These are phyloP conservation scores for Brotogeris chrysoptera DNA, from an alignment of 2,797 vertebrate species.

Conservation along the genomic window DNA sequence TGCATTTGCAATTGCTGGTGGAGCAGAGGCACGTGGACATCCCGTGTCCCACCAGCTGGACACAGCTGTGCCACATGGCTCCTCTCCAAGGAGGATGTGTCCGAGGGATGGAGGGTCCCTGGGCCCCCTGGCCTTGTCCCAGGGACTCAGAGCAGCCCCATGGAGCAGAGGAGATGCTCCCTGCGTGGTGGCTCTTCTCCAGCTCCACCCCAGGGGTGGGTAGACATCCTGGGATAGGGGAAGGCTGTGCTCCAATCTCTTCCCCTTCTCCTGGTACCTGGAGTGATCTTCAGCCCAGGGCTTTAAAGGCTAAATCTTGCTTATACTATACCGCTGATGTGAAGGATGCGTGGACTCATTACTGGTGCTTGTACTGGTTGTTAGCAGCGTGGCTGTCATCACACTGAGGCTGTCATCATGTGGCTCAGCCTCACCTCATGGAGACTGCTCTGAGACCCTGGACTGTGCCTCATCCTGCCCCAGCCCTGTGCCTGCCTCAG, in stretches of 20 bases:
- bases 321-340: not conserved
- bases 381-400: not conserved
- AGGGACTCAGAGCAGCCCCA: not conserved
- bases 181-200: not conserved
- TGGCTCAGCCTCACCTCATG: fast-evolving
- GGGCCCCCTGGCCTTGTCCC: not conserved
- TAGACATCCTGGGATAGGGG: fast-evolving
- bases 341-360: not conserved
- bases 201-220: not conserved
- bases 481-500: not conserved
- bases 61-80: not conserved
- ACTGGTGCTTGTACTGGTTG: not conserved
- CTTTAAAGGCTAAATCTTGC: not conserved
- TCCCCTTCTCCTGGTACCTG: fast-evolving
- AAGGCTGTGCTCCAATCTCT: not conserved
- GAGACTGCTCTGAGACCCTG: not conserved
- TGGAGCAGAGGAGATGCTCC: not conserved
- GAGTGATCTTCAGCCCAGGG: not conserved
- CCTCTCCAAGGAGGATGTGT: not conserved
- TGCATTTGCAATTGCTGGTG: not conserved
- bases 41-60: not conserved
- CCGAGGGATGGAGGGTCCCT: not conserved
- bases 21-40: not conserved
- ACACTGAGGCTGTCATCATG: not conserved
- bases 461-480: not conserved